Percentiles rank a stretch among this genome's conserved stretches.
Evolutionary conservation across 1,140 invertebrate species (phyloP).

Genomic region (Eufriesea mexicana): DNA sequence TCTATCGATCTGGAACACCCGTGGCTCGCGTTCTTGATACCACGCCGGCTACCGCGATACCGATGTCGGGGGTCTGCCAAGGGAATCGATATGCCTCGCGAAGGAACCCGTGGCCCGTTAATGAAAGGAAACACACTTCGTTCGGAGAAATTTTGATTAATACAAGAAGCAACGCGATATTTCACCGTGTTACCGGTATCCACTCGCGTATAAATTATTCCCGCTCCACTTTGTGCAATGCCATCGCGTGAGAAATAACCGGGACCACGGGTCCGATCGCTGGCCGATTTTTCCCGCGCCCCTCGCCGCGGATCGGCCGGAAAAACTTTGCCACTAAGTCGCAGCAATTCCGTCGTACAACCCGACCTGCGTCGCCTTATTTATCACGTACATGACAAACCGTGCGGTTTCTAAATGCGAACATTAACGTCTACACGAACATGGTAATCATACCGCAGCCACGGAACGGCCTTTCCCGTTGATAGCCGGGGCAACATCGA

Average conservation of each 20-base stretch:
- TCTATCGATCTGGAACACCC: constrained; percentile 21
- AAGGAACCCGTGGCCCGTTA: neutral
- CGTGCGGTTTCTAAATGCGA: constrained; percentile 23
- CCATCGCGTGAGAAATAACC: constrained; percentile 7
- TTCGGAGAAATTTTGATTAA: neutral
- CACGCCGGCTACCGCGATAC: no score
- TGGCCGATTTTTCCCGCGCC: neutral
- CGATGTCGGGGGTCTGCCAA: neutral
- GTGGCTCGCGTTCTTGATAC: neutral
- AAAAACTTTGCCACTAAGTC: neutral
- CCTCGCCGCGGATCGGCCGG: neutral
- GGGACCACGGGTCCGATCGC: neutral
- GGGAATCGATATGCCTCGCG: neutral
- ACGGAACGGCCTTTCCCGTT: neutral
- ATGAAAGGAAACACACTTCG: neutral
- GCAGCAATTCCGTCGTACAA: constrained; percentile 32
- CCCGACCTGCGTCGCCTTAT: neutral
- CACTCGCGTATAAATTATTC: neutral
- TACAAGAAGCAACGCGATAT: neutral
- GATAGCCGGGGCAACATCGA: constrained; percentile 15
- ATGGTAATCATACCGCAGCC: constrained; percentile 5
- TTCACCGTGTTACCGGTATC: neutral
- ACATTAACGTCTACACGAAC: constrained; percentile 42
- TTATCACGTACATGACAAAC: constrained; percentile 30
- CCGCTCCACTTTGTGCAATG: neutral